A percentile compares a stretch with the other conserved stretches of the same genome.
Evolutionary conservation across 1,140 invertebrate genomes (phyloP).

Genomic region (Alviniconcha marisindica): DNA sequence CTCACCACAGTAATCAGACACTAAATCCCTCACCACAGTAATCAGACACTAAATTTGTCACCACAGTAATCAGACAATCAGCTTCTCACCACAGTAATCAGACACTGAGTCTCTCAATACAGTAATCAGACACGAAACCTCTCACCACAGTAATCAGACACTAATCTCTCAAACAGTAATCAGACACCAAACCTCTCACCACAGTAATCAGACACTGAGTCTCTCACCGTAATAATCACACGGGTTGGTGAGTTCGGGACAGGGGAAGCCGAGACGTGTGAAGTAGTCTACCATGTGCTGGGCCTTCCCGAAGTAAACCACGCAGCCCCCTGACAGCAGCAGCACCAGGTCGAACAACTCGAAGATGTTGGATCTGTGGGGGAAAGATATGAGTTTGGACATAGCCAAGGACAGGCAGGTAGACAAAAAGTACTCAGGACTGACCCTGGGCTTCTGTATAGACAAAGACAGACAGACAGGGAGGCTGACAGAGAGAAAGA

Average conservation of each 20-base stretch:
- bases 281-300: conserved; percentile 67
- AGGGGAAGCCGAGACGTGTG: conserved; percentile 63
- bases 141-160: too few relatives aligned
- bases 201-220: too few relatives aligned
- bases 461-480: not conserved
- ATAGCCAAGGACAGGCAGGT: not conserved
- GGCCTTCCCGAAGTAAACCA: conserved; percentile 65
- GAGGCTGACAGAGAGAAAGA: not conserved
- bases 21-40: too few relatives aligned
- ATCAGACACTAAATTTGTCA: too few relatives aligned
- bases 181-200: too few relatives aligned
- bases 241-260: conserved; percentile 69
- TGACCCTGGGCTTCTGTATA: not conserved
- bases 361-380: conserved; percentile 70
- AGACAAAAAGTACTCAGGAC: not conserved
- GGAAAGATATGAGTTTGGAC: not conserved
- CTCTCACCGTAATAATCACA: conserved; percentile 71
- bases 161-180: too few relatives aligned
- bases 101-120: too few relatives aligned
- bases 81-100: too few relatives aligned
- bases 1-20: too few relatives aligned
- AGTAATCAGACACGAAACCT: too few relatives aligned
- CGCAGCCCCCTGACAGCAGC: conserved; percentile 64
- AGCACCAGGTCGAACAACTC: conserved; percentile 69
- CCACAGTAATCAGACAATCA: too few relatives aligned